Percentiles rank a stretch among this genome's conserved stretches.
phyloP scores from a whole-genome alignment of 1,140 invertebrate genomes.

The Drosophila sproati region DNA sequence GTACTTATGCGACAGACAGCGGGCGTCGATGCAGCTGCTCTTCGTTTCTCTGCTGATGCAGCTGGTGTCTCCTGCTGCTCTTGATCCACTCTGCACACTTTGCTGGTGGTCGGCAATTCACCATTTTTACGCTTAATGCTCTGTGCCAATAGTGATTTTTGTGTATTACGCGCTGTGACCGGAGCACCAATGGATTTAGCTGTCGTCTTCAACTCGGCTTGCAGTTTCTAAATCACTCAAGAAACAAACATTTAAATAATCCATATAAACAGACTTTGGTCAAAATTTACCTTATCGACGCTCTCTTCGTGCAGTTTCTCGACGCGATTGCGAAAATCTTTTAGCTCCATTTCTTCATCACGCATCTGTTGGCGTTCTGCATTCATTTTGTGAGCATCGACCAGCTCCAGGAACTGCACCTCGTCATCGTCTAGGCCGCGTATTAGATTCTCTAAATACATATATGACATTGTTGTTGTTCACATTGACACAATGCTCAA shows the following conservation, averaged over 20 bases:
- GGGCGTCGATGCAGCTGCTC: slow-evolving; percentile 7
- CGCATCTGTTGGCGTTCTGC: slow-evolving; percentile 92
- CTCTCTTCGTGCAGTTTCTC: slow-evolving; percentile 91
- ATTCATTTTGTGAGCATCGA: slow-evolving; percentile 93
- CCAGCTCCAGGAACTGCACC: slow-evolving; percentile 95
- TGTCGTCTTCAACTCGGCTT: slow-evolving; percentile 69
- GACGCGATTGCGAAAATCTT: slow-evolving; percentile 92
- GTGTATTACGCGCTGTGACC: slow-evolving; percentile 52
- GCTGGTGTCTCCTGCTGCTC: background rate
- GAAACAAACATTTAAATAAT: background rate
- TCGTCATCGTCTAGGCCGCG: slow-evolving; percentile 97
- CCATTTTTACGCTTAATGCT: slow-evolving; percentile 87
- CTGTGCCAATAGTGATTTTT: slow-evolving; percentile 70
- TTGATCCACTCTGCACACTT: slow-evolving; percentile 42
- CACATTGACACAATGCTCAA: background rate
- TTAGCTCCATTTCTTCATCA: slow-evolving; percentile 92
- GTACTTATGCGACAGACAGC: slow-evolving; percentile 36
- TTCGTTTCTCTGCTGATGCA: background rate
- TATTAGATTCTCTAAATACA: slow-evolving; percentile 94
- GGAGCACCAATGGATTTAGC: slow-evolving; percentile 50
- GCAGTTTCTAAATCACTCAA: slow-evolving; percentile 58
- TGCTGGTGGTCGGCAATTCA: slow-evolving; percentile 75
- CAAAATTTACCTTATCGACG: slow-evolving; percentile 86
- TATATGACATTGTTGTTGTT: slow-evolving; percentile 23
- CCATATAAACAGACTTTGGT: background rate